Evolutionary conservation across 2,797 vertebrate genomes (phyloP).

Genomic region (Scleropages formosus): DNA sequence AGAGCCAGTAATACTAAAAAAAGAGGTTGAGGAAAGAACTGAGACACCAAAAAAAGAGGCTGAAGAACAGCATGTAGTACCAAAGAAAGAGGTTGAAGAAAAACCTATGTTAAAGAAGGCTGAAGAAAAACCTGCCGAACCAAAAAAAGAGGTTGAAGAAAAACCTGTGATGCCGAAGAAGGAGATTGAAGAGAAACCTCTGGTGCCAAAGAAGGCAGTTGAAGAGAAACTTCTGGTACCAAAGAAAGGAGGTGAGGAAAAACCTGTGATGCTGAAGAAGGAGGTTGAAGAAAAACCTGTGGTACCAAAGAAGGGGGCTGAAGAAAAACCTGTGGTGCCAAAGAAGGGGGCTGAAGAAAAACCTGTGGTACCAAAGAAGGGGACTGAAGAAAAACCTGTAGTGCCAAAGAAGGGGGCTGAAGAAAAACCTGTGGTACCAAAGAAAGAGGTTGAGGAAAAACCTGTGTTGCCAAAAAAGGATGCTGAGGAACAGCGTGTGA

Average conservation of each 20-base stretch:
- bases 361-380: not conserved
- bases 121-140: constrained; percentile 23
- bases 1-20: constrained; percentile 25
- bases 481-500: constrained; percentile 33
- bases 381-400: constrained; percentile 43
- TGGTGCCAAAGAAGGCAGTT: constrained; percentile 35
- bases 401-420: constrained; percentile 39
- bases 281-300: constrained; percentile 35
- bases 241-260: constrained; percentile 43
- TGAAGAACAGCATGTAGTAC: constrained; percentile 33
- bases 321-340: constrained; percentile 23
- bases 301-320: constrained; percentile 45
- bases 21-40: constrained; percentile 40
- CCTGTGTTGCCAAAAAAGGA: constrained; percentile 36
- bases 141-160: constrained; percentile 34
- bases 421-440: constrained; percentile 31
- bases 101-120: constrained; percentile 42
- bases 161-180: constrained; percentile 34
- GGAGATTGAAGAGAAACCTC: constrained; percentile 38
- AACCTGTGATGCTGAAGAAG: constrained; percentile 20
- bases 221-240: constrained; percentile 36
- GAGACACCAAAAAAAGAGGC: constrained; percentile 39
- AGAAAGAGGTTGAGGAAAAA: constrained; percentile 34
- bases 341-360: constrained; percentile 29
- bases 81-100: constrained; percentile 36